A percentile compares a stretch with the other conserved stretches of the same genome.
Evolutionary conservation across 2,888 invertebrate species (phyloP).

Genomic region (Spodoptera exigua): DNA sequence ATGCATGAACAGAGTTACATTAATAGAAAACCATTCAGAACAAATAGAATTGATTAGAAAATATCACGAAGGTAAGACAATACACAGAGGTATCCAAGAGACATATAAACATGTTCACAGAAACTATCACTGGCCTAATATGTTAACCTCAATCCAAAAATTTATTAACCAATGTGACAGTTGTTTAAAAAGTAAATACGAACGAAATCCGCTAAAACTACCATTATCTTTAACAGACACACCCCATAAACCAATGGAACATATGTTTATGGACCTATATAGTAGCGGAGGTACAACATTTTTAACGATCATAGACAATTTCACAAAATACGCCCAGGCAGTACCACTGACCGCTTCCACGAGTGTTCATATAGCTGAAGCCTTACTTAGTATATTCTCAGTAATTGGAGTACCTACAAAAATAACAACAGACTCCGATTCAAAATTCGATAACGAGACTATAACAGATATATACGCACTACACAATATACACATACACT

Average conservation of each 20-base stretch:
- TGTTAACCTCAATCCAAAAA: conserved; percentile 48
- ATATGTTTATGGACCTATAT: conserved; percentile 44
- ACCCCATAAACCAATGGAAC: conserved; percentile 46
- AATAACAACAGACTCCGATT: conserved; percentile 57
- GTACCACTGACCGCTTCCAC: conserved; percentile 42
- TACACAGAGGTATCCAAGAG: conserved; percentile 33
- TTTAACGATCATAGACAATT: conserved; percentile 55
- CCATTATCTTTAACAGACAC: too few species aligned
- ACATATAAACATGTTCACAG: conserved; percentile 30
- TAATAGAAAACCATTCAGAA: conserved; percentile 39
- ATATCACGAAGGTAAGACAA: conserved; percentile 35
- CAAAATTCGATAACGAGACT: conserved; percentile 58
- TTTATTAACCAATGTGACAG: too few species aligned
- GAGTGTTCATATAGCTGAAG: conserved; percentile 52
- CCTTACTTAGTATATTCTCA: conserved; percentile 46
- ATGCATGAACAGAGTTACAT: conserved; percentile 46
- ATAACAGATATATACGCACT: conserved; percentile 53
- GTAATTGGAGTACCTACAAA: conserved; percentile 50
- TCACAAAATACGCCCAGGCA: conserved; percentile 59
- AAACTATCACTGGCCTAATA: conserved; percentile 38
- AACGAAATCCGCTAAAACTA: too few species aligned
- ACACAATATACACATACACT: conserved; percentile 49
- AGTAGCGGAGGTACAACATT: conserved; percentile 45
- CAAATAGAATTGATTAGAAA: conserved; percentile 22
- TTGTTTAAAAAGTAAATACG: too few species aligned